Evolutionary conservation across 2,113 vertebrate genomes (phyloP).

Genomic region (Apeltes quadracus): DNA sequence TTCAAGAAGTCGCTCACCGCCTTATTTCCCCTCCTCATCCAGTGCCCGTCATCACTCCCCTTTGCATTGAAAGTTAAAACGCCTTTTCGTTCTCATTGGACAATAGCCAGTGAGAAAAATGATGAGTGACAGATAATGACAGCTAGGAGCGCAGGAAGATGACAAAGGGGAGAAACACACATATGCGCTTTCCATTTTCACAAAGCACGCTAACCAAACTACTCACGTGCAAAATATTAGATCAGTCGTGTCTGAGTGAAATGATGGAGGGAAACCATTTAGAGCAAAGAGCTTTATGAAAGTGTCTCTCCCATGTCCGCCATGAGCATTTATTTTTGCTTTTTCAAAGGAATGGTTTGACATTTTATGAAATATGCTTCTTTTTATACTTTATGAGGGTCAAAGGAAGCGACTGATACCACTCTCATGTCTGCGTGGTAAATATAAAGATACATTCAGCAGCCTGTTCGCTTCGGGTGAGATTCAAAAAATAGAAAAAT

Average conservation of each 20-base stretch:
- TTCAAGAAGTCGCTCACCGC: constrained; percentile 15
- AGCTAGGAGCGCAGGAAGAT: constrained; percentile 26
- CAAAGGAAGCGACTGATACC: neutral
- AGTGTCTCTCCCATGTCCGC: neutral
- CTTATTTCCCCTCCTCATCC: constrained; percentile 45
- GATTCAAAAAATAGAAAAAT: neutral
- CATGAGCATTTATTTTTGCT: neutral
- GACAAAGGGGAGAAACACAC: constrained; percentile 14
- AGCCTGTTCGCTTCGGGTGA: neutral
- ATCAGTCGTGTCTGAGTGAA: constrained; percentile 18
- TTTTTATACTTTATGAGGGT: neutral
- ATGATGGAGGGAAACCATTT: neutral
- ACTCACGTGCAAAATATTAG: constrained; percentile 30
- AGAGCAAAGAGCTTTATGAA: neutral
- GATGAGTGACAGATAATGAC: constrained; percentile 1
- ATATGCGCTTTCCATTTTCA: constrained; percentile 58
- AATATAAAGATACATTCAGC: neutral
- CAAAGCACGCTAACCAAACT: constrained; percentile 38
- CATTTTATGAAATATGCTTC: neutral
- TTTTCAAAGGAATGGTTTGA: neutral
- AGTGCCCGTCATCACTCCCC: constrained; percentile 44
- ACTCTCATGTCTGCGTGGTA: neutral
- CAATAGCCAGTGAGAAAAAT: neutral
- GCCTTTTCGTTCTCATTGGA: constrained; percentile 57
- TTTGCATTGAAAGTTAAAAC: constrained; percentile 55